A percentile compares a stretch with the other conserved stretches of the same genome.
Evolutionary conservation across 2,888 invertebrate genomes (phyloP).

Genomic region (Pseudococcus longispinus): DNA sequence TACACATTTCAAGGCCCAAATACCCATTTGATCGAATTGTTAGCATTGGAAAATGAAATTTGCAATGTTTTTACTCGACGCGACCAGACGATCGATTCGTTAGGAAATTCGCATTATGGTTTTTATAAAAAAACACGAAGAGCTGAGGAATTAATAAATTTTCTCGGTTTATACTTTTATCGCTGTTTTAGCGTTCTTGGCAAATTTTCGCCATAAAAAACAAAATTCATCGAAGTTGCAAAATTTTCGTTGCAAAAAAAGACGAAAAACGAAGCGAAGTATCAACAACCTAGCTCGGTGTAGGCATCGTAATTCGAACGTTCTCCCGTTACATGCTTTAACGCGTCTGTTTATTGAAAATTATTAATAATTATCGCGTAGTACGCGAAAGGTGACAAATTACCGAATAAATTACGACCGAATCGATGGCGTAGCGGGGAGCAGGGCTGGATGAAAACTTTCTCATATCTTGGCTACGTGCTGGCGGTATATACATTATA

Average conservation of each 20-base stretch:
- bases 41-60: not conserved
- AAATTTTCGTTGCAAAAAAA: not conserved
- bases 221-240: conserved; percentile 11
- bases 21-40: conserved; percentile 4
- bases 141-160: not conserved
- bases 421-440: not conserved
- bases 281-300: not conserved
- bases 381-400: conserved; percentile 33
- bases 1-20: not conserved
- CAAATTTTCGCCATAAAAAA: conserved; percentile 21
- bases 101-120: not conserved
- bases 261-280: not conserved
- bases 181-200: not conserved
- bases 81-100: not conserved
- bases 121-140: not conserved
- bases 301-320: not conserved
- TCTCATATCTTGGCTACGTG: not conserved
- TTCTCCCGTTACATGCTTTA: not conserved
- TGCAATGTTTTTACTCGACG: not conserved
- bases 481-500: not conserved
- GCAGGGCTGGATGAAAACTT: not conserved
- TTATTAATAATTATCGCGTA: conserved; percentile 31
- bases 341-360: conserved; percentile 24
- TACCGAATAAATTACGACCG: conserved; percentile 18
- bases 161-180: not conserved